phyloP scores from a whole-genome alignment of 1,140 invertebrate species.

The Chrysomallon squamiferum region DNA sequence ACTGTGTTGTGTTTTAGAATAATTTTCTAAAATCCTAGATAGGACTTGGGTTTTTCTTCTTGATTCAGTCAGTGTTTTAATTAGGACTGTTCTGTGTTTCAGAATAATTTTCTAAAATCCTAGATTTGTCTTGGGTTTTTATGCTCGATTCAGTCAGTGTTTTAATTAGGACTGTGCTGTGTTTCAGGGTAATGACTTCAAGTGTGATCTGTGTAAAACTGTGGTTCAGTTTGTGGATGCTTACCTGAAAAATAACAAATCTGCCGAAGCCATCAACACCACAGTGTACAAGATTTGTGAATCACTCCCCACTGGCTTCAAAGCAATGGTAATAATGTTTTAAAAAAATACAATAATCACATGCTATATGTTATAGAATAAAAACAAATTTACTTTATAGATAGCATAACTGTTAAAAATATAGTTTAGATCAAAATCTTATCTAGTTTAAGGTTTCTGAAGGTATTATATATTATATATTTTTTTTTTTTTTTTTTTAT shows the following conservation, averaged over 20 bases:
- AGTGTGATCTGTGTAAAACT: conserved; percentile 6
- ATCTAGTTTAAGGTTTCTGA: neutral
- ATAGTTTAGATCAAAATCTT: neutral
- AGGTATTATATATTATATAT: neutral
- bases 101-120: too few species aligned
- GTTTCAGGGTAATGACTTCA: neutral
- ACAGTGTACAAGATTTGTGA: conserved; percentile 8
- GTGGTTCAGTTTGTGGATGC: conserved; percentile 1
- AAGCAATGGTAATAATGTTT: neutral
- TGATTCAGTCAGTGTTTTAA: too few species aligned
- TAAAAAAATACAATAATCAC: neutral
- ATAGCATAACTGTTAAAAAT: neutral
- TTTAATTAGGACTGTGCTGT: too few species aligned
- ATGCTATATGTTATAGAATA: neutral
- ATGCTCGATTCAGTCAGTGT: too few species aligned
- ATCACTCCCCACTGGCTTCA: conserved; percentile 4
- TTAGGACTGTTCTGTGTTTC: too few species aligned
- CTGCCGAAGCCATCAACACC: conserved; percentile 6
- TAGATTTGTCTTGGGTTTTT: too few species aligned
- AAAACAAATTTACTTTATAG: neutral
- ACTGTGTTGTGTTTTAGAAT: too few species aligned
- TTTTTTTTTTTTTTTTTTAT: too few species aligned
- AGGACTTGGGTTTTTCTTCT: too few species aligned
- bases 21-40: too few species aligned
- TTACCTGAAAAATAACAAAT: conserved; percentile 4